Evolutionary conservation across 1,140 invertebrate genomes (phyloP), one percentile per base, ranked within the genome.

Genomic region (Sinonovacula constricta): DNA sequence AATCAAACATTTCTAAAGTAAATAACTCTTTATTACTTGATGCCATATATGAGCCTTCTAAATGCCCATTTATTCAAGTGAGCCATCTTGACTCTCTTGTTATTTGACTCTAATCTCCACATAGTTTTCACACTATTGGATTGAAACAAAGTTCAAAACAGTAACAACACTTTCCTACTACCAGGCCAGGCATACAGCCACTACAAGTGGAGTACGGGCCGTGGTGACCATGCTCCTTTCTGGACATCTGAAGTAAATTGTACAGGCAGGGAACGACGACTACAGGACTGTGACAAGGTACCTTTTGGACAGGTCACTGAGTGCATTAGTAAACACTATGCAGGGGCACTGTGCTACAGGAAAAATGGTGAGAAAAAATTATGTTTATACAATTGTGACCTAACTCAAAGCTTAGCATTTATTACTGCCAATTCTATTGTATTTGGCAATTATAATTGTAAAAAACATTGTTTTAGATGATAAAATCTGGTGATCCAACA

Each of bases 231-330:
- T 36, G 51, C 51, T 36, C 86, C 86, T 12, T 86, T 82, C 65
- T 88, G 86, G 86, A 81, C 81, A 4, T 81, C 83, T 4, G 53
- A 81, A n/a, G 76, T 85, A 15, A 84, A 82, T 12, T 86, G 85
- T 68, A 79, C 53, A 3, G 86, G 83, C 15, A 82, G 54, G 4
- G 86, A 87, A 31, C 45, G 28, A 22, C 66, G 45, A 0, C 60
- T 87, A 24, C 68, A 34, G 7, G 57, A 82, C 10, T 87, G 86
- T 79, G 36, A 36, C 0, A 77, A 84, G 31, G 60, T 59, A 15
- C 60, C 49, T n/a, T 67, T 57, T 22, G 86, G 85, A 24, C 70
- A 81, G 3, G 82, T 86, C 1, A 68, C 33, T 1, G 49, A 68
- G 2, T 87, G 86, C 69, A 15, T 39, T 5, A 31, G 30, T 30